Conservation (phyloP, 2,888 invertebrate genomes). For the Neoitamus cyanurus region DNA sequence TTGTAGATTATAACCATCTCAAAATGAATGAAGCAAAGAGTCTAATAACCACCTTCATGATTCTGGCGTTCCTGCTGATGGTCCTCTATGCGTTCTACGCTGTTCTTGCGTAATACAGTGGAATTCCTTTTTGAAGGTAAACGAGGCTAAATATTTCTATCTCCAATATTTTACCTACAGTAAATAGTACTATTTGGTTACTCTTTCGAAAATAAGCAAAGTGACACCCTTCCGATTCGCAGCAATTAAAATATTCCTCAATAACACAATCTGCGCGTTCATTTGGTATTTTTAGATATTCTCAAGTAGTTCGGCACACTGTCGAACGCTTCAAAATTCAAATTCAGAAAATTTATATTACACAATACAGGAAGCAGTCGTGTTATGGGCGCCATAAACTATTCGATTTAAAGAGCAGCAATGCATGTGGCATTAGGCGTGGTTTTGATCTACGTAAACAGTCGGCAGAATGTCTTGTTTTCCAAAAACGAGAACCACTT, state of each 20-base stretch:
- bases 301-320: neutral
- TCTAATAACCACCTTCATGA: constrained; percentile 77
- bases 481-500: neutral
- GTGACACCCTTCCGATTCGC: neutral
- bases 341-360: neutral
- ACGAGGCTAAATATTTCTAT: neutral
- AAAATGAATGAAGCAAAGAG: constrained; percentile 72
- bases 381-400: neutral
- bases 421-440: neutral
- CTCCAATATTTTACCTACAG: neutral
- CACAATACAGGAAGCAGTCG: neutral
- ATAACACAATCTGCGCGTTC: neutral
- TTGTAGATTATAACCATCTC: constrained; percentile 7
- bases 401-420: neutral
- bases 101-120: constrained; percentile 63
- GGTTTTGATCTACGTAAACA: neutral
- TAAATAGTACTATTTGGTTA: neutral
- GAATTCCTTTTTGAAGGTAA: constrained; percentile 19
- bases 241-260: neutral
- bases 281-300: neutral
- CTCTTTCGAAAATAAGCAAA: neutral
- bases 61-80: constrained; percentile 74
- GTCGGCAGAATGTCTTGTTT: neutral
- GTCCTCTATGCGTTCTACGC: constrained; percentile 77
- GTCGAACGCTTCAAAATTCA: neutral